Conservation (phyloP, 2,888 invertebrate species). For the Xanthorhoe designata region DNA sequence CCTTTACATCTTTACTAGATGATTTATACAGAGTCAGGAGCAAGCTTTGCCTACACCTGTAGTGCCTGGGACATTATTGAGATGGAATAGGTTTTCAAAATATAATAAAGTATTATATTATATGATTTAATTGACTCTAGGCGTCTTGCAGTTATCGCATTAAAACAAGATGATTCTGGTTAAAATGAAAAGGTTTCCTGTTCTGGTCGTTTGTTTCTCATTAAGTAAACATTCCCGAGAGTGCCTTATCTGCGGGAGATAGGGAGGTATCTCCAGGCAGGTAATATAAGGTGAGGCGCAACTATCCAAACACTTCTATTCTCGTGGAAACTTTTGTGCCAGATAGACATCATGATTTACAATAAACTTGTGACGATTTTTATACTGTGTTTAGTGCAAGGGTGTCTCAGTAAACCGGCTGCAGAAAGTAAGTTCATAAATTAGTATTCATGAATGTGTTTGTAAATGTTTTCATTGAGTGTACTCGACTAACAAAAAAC, state of each 20-base stretch:
- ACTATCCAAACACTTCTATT: conserved; percentile 69
- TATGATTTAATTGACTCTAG: neutral
- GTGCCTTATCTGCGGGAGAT: conserved; percentile 75
- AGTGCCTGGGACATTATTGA: too few species aligned
- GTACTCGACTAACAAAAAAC: conserved; percentile 43
- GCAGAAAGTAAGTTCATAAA: conserved; percentile 62
- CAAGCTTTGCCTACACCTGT: too few species aligned
- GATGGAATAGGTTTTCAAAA: too few species aligned
- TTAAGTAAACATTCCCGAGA: conserved; percentile 81
- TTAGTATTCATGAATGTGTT: conserved; percentile 1
- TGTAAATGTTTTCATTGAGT: conserved; percentile 14
- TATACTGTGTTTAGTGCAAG: conserved; percentile 58
- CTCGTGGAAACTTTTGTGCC: conserved; percentile 51
- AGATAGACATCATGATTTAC: conserved; percentile 52
- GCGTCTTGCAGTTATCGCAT: neutral
- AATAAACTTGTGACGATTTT: conserved; percentile 56
- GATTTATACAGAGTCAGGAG: too few species aligned
- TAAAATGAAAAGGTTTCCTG: conserved; percentile 63
- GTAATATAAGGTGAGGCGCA: conserved; percentile 70
- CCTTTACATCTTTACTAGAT: too few species aligned
- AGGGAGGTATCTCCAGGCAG: conserved; percentile 61
- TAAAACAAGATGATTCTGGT: conserved; percentile 33
- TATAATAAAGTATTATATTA: neutral
- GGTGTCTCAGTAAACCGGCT: conserved; percentile 64
- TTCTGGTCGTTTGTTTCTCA: conserved; percentile 67